These are phyloP conservation scores for Nothobranchius furzeri DNA, from an alignment of 2,113 vertebrate species.

Conservation along the genomic window DNA sequence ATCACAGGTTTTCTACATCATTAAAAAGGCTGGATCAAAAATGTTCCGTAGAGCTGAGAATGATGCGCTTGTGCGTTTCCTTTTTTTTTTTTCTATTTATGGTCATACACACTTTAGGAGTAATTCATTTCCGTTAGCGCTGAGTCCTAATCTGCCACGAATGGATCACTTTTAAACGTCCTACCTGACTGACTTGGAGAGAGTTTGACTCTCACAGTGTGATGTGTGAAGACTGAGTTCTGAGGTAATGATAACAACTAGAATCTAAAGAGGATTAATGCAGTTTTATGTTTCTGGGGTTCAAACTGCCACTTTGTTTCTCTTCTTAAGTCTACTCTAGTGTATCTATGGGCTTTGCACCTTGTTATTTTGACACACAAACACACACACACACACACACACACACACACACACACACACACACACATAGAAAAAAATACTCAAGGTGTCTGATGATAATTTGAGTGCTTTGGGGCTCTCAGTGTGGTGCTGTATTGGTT, in stretches of 20 bases:
- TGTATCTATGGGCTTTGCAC: constrained; percentile 39
- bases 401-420: constrained; percentile 9
- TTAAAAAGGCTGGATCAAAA: constrained; percentile 42
- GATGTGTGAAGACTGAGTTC: constrained; percentile 36
- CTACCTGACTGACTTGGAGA: constrained; percentile 51
- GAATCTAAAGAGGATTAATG: constrained; percentile 36
- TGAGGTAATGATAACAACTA: constrained; percentile 28
- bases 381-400: constrained; percentile 10
- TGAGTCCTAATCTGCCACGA: constrained; percentile 54
- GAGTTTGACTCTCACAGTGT: constrained; percentile 38
- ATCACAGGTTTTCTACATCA: constrained; percentile 39
- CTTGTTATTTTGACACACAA: constrained; percentile 31
- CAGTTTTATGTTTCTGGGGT: constrained; percentile 14
- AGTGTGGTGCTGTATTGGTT: constrained; percentile 49
- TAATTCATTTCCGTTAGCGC: constrained; percentile 52
- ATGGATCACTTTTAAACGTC: constrained; percentile 52
- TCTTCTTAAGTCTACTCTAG: constrained; percentile 32
- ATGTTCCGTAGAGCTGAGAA: constrained; percentile 39
- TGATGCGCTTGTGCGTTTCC: constrained; percentile 26
- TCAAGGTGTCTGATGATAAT: constrained; percentile 68
- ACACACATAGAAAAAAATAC: constrained; percentile 44
- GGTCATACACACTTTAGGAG: constrained; percentile 17
- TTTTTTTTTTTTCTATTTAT: constrained; percentile 46
- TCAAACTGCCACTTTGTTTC: constrained; percentile 28
- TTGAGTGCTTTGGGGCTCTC: constrained; percentile 48